phyloP scores from a whole-genome alignment of 2,113 vertebrate genomes.

The Xerus inauris region DNA sequence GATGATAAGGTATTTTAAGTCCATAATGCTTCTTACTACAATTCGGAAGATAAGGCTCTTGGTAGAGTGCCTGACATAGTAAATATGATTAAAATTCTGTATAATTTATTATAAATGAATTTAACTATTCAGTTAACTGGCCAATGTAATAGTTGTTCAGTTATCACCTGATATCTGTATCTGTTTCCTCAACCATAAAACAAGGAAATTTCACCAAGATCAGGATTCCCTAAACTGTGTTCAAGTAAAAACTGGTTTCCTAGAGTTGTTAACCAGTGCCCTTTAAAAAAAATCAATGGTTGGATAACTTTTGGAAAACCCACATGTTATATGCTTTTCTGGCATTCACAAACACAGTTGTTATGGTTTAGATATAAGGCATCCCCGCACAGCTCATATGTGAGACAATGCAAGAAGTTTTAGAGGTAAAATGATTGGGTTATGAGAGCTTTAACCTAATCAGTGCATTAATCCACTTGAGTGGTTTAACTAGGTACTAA shows the following conservation, averaged over 20 bases:
- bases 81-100: constrained; percentile 13
- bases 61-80: not conserved
- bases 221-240: not conserved
- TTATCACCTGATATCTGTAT: not conserved
- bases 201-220: not conserved
- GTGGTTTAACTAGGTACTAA: too few species aligned
- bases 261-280: not conserved
- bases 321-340: not conserved
- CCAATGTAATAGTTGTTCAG: not conserved
- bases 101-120: constrained; percentile 33
- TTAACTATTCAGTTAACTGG: constrained; percentile 1
- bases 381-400: too few species aligned
- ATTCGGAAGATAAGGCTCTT: not conserved
- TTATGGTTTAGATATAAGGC: too few species aligned
- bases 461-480: too few species aligned
- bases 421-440: too few species aligned
- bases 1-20: not conserved
- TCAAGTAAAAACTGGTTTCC: not conserved
- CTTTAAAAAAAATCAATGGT: not conserved
- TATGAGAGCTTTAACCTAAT: too few species aligned
- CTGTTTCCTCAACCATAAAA: constrained; percentile 10
- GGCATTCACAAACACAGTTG: not conserved
- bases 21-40: not conserved
- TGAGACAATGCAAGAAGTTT: too few species aligned
- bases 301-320: not conserved